Percentiles rank a stretch among this genome's conserved stretches.
Conservation (phyloP, 2,797 vertebrate genomes). For the Sitta carolinensis region DNA sequence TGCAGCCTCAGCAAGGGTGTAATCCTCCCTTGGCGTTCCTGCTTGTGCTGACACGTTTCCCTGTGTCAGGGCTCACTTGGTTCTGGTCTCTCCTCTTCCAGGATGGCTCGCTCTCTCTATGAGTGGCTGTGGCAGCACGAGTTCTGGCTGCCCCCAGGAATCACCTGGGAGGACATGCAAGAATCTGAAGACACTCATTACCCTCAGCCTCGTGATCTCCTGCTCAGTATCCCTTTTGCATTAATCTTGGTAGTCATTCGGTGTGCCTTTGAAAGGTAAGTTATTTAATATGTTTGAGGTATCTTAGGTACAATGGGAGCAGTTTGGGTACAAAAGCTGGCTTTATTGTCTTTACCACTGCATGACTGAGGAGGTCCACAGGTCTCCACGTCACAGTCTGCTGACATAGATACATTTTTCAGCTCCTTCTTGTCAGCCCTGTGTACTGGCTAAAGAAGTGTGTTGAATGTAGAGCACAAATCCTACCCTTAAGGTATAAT, state of each 20-base stretch:
- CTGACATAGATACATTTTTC: neutral
- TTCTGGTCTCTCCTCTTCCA: slow-evolving; percentile 28
- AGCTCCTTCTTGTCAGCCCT: neutral
- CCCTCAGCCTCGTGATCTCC: slow-evolving; percentile 83
- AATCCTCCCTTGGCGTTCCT: neutral
- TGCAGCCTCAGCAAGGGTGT: neutral
- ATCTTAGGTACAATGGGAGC: neutral
- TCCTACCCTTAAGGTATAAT: neutral
- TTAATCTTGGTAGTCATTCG: slow-evolving; percentile 80
- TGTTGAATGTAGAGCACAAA: neutral
- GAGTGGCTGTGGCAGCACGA: slow-evolving; percentile 85
- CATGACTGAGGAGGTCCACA: neutral
- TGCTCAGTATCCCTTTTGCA: slow-evolving; percentile 81
- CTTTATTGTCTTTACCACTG: neutral
- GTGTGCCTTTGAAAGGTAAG: slow-evolving; percentile 85
- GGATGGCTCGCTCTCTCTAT: slow-evolving; percentile 81
- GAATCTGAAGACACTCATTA: slow-evolving; percentile 66
- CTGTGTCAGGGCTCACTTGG: neutral
- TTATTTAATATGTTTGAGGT: neutral
- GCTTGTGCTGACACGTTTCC: slow-evolving; percentile 29
- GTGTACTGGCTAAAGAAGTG: neutral
- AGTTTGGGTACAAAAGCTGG: neutral
- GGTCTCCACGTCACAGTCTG: neutral
- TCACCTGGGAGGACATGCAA: slow-evolving; percentile 82
- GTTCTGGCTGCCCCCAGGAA: slow-evolving; percentile 86